Evolutionary conservation across 2,888 invertebrate species (phyloP).

Genomic region (Pheosia gnoma): DNA sequence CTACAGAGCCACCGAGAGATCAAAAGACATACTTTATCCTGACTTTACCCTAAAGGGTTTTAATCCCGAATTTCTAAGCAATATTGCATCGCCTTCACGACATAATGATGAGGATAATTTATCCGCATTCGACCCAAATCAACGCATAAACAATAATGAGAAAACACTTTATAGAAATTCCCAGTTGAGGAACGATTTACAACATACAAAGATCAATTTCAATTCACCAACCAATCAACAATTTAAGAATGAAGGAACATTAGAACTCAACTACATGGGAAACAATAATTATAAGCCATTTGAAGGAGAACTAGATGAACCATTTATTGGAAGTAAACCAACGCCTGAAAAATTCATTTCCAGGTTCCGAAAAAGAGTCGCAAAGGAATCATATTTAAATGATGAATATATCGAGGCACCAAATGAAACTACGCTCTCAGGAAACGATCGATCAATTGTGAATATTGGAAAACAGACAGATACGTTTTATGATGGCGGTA

Average conservation of each 20-base stretch:
- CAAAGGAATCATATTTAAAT: not conserved
- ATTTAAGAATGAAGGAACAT: not conserved
- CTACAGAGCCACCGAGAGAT: not conserved
- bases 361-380: not conserved
- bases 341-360: constrained; percentile 1
- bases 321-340: not conserved
- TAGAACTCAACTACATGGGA: not conserved
- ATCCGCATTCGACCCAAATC: not conserved
- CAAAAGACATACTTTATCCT: not conserved
- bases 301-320: not conserved
- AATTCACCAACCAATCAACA: not conserved
- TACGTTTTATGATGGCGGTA: not conserved
- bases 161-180: not conserved
- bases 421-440: not conserved
- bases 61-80: not conserved
- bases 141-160: not conserved
- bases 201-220: too few species aligned
- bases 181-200: too few species aligned
- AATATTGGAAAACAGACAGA: not conserved
- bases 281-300: not conserved
- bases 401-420: not conserved
- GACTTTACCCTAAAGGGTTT: not conserved
- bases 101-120: not conserved
- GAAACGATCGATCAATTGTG: not conserved
- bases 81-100: not conserved